A percentile compares a stretch with the other conserved stretches of the same genome.
Evolutionary conservation across 2,888 invertebrate genomes (phyloP).

Genomic region (Trachelus troglodyta): DNA sequence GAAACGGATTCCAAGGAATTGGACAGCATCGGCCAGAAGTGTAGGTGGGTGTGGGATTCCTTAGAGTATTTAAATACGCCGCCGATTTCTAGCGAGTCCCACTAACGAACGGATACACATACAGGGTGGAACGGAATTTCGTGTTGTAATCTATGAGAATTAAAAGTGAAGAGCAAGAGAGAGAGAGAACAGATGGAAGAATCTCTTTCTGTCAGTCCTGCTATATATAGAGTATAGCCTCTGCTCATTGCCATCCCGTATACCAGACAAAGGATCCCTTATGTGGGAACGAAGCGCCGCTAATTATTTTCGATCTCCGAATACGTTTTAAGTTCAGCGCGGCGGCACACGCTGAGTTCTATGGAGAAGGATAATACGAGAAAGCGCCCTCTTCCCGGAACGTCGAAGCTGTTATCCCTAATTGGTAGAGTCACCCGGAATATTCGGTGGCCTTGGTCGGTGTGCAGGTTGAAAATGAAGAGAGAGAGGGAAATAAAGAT

Average conservation of each 20-base stretch:
- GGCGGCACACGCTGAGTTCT: background rate
- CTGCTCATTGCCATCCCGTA: background rate
- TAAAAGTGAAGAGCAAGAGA: background rate
- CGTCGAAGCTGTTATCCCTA: background rate
- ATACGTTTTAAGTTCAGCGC: background rate
- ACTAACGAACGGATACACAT: background rate
- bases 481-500: background rate
- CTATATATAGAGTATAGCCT: background rate
- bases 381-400: background rate
- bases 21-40: background rate
- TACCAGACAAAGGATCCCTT: background rate
- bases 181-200: background rate
- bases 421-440: background rate
- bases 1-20: background rate
- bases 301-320: constrained; percentile 2
- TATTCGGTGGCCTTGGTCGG: background rate
- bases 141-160: background rate
- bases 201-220: background rate
- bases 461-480: background rate
- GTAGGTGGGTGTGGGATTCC: background rate
- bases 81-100: background rate
- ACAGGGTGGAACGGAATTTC: background rate
- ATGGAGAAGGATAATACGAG: background rate
- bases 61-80: background rate
- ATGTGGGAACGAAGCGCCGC: background rate